Base-by-base conservation (phyloP, 1,140 invertebrate species). In the Drosophila biarmipes region DNA sequence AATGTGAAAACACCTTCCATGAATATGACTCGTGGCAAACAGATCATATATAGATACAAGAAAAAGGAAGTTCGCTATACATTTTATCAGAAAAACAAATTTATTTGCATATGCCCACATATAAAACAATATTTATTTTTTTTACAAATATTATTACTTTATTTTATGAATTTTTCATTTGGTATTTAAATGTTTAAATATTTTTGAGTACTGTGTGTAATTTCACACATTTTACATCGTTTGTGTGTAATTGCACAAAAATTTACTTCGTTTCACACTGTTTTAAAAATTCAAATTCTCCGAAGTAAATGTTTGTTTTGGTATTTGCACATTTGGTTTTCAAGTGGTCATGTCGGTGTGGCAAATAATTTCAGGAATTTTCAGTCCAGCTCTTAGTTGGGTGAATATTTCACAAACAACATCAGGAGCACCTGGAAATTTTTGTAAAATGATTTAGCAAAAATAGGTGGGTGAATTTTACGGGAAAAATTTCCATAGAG, bases 381-480 rank as follows among this genome's bases (percentile, higher is more conserved):
- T 31, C 19, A 31, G n/a, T 15, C 15, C 4, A 15, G 46, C 58
- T 62, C 55, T 10, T 4, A 31, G 8, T 2, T 48, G 58, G 10
- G 5, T 49, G 48, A 49, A 49, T 49, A 12, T 49, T 49, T 12
- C 29, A 49, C 27, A 7, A 31, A 34, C 46, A 31, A 6, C 46
- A 17, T 21, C 2, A 1, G 17, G 6, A 55, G 15, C n/a, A 15
- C 37, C 37, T 55, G 53, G 42, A 37, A 42, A 55, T 38, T 42
- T 42, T 29, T 67, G 71, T 67, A 72, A 72, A 79, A 80, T 80
- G 75, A 57, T 80, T 72, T 72, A 53, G 59, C 66, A 72, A 69
- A 56, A 19, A 27, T 34, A 14, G n/a, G 29, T 34, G 31, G 7
- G 6, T 24, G 43, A 7, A 12, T 48, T 29, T 6, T 7, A 29